Conservation (phyloP, 2,797 vertebrate species). For the Euphonia xanthogaster region DNA sequence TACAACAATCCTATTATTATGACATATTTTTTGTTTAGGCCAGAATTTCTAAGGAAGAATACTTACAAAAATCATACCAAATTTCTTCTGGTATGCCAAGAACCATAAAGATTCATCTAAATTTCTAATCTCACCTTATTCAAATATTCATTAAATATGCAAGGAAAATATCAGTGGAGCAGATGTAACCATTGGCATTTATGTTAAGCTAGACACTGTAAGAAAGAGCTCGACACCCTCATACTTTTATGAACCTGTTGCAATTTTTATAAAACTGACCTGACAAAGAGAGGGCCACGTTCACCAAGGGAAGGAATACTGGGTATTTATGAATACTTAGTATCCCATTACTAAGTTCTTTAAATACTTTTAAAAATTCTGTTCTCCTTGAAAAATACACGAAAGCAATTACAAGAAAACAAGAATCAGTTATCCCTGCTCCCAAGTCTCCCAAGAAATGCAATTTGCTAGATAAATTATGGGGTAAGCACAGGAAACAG, state of each 20-base stretch:
- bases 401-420: neutral
- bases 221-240: neutral
- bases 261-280: neutral
- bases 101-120: neutral
- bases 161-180: neutral
- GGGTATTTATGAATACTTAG: neutral
- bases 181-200: neutral
- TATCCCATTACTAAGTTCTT: neutral
- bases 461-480: neutral
- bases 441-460: neutral
- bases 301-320: neutral
- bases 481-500: neutral
- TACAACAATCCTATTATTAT: neutral
- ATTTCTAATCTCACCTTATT: neutral
- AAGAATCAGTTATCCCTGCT: neutral
- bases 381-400: neutral
- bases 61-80: neutral
- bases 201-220: neutral
- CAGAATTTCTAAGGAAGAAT: neutral
- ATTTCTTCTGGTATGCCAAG: neutral
- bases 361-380: neutral
- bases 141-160: neutral
- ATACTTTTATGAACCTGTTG: neutral
- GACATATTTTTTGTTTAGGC: neutral
- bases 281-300: neutral